A percentile compares a stretch with the other conserved stretches of the same genome.
Conservation (phyloP, 2,888 invertebrate species). For the Octodonta nipae region DNA sequence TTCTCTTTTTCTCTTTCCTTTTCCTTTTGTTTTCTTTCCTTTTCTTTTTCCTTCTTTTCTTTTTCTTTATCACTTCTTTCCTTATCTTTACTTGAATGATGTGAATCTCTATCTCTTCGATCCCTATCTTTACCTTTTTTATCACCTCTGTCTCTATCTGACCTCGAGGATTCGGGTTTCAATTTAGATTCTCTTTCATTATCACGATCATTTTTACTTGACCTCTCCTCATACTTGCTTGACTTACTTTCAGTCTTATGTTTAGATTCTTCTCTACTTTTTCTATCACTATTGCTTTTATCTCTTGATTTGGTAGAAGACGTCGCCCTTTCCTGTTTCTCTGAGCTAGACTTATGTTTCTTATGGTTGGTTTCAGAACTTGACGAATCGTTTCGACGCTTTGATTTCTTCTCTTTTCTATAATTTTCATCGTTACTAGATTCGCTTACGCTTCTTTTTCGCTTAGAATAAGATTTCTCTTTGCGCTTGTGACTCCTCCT, state of each 20-base stretch:
- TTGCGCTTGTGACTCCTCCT: no score
- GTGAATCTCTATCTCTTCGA: no score
- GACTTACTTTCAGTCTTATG: slow-evolving; percentile 7
- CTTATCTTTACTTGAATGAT: slow-evolving; percentile 4
- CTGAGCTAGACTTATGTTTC: no score
- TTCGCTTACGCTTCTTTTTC: no score
- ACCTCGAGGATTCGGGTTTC: slow-evolving; percentile 6
- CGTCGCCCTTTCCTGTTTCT: no score
- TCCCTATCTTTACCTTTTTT: no score
- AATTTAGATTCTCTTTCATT: slow-evolving; percentile 6
- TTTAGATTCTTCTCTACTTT: slow-evolving; percentile 6
- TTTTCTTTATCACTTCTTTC: slow-evolving; percentile 13
- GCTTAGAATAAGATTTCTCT: no score
- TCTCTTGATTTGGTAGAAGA: background rate
- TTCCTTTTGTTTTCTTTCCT: no score
- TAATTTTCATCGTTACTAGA: slow-evolving; percentile 10
- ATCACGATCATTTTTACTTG: no score
- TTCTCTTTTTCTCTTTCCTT: no score
- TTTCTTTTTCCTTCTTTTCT: background rate
- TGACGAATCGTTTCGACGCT: slow-evolving; percentile 1
- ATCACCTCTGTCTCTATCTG: no score
- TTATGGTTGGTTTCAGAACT: background rate
- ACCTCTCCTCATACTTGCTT: no score
- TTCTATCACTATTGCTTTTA: background rate
- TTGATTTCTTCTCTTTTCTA: slow-evolving; percentile 7